A percentile compares a stretch with the other conserved stretches of the same genome.
Conservation (phyloP, 2,888 invertebrate genomes). For the Leptogaster cylindrica region DNA sequence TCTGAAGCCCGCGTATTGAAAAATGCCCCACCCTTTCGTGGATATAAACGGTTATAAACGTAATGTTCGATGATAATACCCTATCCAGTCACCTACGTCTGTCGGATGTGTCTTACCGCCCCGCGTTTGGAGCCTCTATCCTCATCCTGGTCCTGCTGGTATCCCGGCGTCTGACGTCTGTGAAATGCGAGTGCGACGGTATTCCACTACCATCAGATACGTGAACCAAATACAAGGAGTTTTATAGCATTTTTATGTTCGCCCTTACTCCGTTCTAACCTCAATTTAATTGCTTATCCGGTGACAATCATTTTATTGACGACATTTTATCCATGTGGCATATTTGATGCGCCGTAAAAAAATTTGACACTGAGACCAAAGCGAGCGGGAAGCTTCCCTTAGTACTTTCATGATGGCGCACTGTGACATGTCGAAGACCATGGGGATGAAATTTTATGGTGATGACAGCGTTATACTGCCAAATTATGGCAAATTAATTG, state of each 20-base stretch:
- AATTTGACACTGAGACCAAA: slow-evolving; percentile 44
- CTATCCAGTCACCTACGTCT: not conserved
- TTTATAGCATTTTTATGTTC: slow-evolving; percentile 61
- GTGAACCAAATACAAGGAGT: slow-evolving; percentile 38
- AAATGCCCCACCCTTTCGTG: slow-evolving; percentile 27
- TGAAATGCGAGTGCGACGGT: slow-evolving; percentile 2
- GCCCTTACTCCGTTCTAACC: slow-evolving; percentile 59
- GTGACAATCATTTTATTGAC: slow-evolving; percentile 61
- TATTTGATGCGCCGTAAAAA: slow-evolving; percentile 48
- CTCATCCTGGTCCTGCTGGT: not conserved
- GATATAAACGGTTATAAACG: slow-evolving; percentile 37
- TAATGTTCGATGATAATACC: slow-evolving; percentile 30
- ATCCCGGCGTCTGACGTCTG: not conserved
- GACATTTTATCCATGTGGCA: slow-evolving; percentile 48
- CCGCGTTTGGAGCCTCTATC: not conserved
- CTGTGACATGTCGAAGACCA: slow-evolving; percentile 35
- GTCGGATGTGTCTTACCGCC: not conserved
- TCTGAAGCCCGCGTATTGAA: slow-evolving; percentile 12
- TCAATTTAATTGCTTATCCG: slow-evolving; percentile 63
- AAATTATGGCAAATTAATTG: slow-evolving; percentile 46
- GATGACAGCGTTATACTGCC: slow-evolving; percentile 45
- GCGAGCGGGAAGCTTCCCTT: slow-evolving; percentile 1
- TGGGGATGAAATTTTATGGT: slow-evolving; percentile 44
- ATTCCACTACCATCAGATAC: slow-evolving; percentile 5
- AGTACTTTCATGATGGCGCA: slow-evolving; percentile 7